Base-by-base conservation (phyloP, 1,140 invertebrate species). In the Procambarus clarkii region DNA sequence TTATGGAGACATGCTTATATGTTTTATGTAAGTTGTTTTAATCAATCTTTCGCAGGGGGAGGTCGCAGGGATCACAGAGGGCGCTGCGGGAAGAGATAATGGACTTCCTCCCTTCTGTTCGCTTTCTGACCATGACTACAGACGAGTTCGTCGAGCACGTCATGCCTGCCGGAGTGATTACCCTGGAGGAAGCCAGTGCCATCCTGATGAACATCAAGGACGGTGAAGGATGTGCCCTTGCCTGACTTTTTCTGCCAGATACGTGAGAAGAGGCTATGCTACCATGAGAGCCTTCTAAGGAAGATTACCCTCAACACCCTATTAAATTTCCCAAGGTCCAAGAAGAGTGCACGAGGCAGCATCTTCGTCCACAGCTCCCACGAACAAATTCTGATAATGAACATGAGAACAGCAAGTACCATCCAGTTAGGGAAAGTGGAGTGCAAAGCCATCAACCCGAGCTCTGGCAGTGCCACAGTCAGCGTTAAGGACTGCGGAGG, bases 361-460 rank as follows among this genome's bases (percentile, higher is more conserved):
- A 91, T 85, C 74, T 86, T 91, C 45, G 89, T 91, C 18, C 89
- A 91, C 89, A 79, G 44, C 83, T 13, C 44, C 5, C 74, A 91
- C 48, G 89, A 91, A 44, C 89, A 91, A 45, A 64, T 91, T n/a
- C 89, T 91, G 3, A 58, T 91, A n/a, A 85, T 78, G 44, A 79
- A 91, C 76, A 58, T 91, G 74, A 76, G 60, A n/a, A 79, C 83
- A 2, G 58, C 44, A 50, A 48, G 58, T 11, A 84, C 81, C 50
- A 54, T 91, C 15, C 89, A 85, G 58, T 45, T 91, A 34, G 83
- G 82, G 11, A 84, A 79, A 18, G 45, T 91, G 45, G 83, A 85
- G 21, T 91, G 89, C 58, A 84, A 85, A 44, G 89, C 58, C 21
- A 64, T 91, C 74, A 77, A 91, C 76, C 89, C 89, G 15, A 86